Percentiles rank a stretch among this genome's conserved stretches.
Evolutionary conservation across 2,113 vertebrate species (phyloP).

Genomic region (Vicugna pacos): DNA sequence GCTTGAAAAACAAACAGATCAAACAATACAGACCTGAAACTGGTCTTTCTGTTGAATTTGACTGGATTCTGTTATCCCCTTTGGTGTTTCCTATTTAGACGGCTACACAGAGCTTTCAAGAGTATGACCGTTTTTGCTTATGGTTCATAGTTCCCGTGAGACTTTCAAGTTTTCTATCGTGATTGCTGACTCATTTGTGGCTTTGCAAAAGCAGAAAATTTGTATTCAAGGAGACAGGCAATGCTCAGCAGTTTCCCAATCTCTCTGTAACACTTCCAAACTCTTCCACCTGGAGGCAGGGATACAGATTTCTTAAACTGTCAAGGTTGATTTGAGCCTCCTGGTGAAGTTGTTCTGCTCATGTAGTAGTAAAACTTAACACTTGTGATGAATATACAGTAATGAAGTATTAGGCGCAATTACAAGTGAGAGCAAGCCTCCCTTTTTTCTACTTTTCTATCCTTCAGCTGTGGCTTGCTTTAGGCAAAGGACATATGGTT

Average conservation of each 20-base stretch:
- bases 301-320: not conserved
- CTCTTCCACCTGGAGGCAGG: not conserved
- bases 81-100: not conserved
- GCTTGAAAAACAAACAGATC: not conserved
- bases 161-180: slow-evolving; percentile 20
- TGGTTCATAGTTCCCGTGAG: not conserved
- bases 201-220: not conserved
- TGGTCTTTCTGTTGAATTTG: not conserved
- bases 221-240: not conserved
- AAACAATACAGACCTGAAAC: not conserved
- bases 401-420: not conserved
- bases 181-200: not conserved
- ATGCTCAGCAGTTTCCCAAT: not conserved
- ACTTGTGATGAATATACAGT: not conserved
- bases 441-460: not conserved
- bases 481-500: slow-evolving; percentile 45
- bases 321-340: not conserved
- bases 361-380: not conserved
- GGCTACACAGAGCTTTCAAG: not conserved
- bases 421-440: not conserved
- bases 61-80: not conserved
- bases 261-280: not conserved
- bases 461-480: not conserved
- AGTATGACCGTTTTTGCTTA: not conserved
- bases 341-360: not conserved